Conservation (phyloP, 2,888 invertebrate genomes). For the Petrophora chlorosata region DNA sequence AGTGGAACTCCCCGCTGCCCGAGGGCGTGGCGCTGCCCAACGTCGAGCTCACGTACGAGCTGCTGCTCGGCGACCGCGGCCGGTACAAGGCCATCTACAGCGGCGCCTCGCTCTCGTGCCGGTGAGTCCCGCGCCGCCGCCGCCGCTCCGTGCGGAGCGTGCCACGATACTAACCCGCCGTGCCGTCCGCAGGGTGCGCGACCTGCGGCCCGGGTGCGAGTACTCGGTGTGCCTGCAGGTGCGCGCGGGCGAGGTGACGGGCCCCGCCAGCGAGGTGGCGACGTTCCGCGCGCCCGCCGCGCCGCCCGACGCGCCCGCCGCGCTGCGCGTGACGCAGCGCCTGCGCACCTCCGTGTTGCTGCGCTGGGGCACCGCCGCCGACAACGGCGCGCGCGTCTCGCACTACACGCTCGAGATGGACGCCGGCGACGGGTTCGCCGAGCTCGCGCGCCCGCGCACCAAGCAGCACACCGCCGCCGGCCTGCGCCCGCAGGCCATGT, state of each 20-base stretch:
- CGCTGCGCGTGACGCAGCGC: constrained; percentile 89
- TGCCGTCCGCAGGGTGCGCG: constrained; percentile 85
- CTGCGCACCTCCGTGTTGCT: constrained; percentile 88
- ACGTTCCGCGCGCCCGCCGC: constrained; percentile 92
- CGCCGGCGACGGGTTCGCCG: constrained; percentile 88
- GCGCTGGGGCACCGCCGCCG: constrained; percentile 88
- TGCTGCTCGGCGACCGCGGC: constrained; percentile 92
- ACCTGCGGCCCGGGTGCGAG: constrained; percentile 94
- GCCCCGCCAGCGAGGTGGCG: constrained; percentile 90
- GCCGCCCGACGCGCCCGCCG: constrained; percentile 89
- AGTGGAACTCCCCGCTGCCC: constrained; percentile 87
- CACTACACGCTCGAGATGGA: constrained; percentile 92
- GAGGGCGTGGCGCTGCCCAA: constrained; percentile 76
- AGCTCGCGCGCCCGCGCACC: constrained; percentile 88
- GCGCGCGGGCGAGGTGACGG: constrained; percentile 88
- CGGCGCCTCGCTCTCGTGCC: constrained; percentile 89
- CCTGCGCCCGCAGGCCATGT: constrained; percentile 90
- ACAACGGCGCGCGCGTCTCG: constrained; percentile 91
- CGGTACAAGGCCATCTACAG: constrained; percentile 93
- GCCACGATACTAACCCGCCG: no score
- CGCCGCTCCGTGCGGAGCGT: no score
- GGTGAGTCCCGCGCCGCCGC: constrained; percentile 58
- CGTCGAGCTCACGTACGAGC: constrained; percentile 89
- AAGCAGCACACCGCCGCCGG: constrained; percentile 90
- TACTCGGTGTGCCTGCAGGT: constrained; percentile 93